Conservation (phyloP, 1,140 invertebrate species). For the Macrotrachela quadricornifera region DNA sequence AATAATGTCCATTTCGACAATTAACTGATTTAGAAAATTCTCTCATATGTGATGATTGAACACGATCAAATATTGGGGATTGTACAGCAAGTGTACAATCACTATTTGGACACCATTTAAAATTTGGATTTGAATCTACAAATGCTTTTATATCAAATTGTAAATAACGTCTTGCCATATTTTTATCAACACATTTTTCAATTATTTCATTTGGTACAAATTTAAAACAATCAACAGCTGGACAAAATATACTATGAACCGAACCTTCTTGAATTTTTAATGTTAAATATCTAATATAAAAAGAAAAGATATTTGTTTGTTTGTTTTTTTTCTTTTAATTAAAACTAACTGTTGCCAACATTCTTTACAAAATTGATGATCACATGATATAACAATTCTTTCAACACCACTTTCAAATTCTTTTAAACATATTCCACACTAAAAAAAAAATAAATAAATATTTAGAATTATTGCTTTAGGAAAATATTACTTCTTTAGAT, state of each 20-base stretch:
- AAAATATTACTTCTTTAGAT: not conserved
- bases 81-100: constrained; percentile 45
- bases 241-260: constrained; percentile 44
- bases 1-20: constrained; percentile 49
- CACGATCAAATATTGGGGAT: constrained; percentile 37
- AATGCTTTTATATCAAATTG: constrained; percentile 55
- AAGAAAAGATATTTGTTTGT: not conserved
- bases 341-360: constrained; percentile 40
- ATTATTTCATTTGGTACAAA: constrained; percentile 47
- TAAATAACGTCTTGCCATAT: constrained; percentile 44
- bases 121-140: constrained; percentile 47
- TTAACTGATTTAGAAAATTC: constrained; percentile 45
- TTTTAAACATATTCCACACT: constrained; percentile 44
- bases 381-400: constrained; percentile 37
- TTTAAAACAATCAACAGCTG: constrained; percentile 40
- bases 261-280: constrained; percentile 46
- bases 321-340: not conserved
- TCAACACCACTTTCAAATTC: constrained; percentile 20
- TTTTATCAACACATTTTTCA: constrained; percentile 41
- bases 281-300: constrained; percentile 36
- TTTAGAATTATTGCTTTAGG: not conserved
- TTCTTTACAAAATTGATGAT: constrained; percentile 41
- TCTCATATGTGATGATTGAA: constrained; percentile 8
- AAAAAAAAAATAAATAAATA: constrained; percentile 13
- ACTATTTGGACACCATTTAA: constrained; percentile 50